phyloP scores from a whole-genome alignment of 2,888 invertebrate genomes.

The Lottia gigantea region DNA sequence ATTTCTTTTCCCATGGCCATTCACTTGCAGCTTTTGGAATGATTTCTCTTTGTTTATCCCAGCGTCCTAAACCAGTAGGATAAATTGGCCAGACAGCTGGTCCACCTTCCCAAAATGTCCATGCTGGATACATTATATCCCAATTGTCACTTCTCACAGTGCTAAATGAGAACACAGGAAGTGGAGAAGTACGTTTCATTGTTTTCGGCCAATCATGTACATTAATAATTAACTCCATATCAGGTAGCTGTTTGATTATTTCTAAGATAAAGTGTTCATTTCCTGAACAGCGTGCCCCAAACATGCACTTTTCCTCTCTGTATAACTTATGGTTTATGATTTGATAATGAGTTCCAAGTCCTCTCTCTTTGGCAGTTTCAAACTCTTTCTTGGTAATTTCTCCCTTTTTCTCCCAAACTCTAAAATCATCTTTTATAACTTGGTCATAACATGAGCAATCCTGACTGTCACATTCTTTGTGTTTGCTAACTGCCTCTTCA shows the following conservation, averaged over 20 bases:
- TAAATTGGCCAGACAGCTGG: slow-evolving; percentile 91
- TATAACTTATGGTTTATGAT: slow-evolving; percentile 84
- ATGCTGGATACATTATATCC: slow-evolving; percentile 93
- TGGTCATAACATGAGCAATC: slow-evolving; percentile 62
- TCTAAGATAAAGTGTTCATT: slow-evolving; percentile 87
- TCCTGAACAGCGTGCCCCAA: slow-evolving; percentile 84
- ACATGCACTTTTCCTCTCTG: slow-evolving; percentile 86
- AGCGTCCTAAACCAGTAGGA: slow-evolving; percentile 91
- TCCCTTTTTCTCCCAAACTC: slow-evolving; percentile 72
- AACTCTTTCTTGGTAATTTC: slow-evolving; percentile 79
- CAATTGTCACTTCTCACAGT: slow-evolving; percentile 81
- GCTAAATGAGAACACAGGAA: slow-evolving; percentile 95
- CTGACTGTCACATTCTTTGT: slow-evolving; percentile 54
- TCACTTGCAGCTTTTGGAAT: slow-evolving; percentile 76
- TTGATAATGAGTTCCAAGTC: slow-evolving; percentile 83
- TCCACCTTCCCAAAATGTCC: slow-evolving; percentile 99
- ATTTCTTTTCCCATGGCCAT: slow-evolving; percentile 83
- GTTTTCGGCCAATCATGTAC: slow-evolving; percentile 94
- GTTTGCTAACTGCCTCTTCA: slow-evolving; percentile 51
- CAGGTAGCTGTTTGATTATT: slow-evolving; percentile 77
- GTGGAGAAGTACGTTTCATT: slow-evolving; percentile 71
- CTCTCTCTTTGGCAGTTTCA: slow-evolving; percentile 71
- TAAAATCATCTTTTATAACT: slow-evolving; percentile 78
- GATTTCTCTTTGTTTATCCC: slow-evolving; percentile 85
- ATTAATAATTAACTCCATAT: slow-evolving; percentile 89